Evolutionary conservation across 2,797 vertebrate genomes (phyloP).

Genomic region (Myiotriccus ornatus): DNA sequence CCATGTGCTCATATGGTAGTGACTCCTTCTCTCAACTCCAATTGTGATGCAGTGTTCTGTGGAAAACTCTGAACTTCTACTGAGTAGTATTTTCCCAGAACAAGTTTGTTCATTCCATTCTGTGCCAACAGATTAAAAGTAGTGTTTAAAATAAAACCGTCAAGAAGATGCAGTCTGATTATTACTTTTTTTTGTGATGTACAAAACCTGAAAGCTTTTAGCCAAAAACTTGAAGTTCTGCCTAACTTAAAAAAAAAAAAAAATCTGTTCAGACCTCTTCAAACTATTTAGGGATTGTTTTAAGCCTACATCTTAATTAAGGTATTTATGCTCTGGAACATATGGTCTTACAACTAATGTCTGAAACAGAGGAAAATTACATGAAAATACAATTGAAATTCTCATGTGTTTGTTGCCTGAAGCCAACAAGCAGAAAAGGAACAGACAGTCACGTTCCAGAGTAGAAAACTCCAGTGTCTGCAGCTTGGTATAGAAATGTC

Average conservation of each 20-base stretch:
- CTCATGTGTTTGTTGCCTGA: neutral
- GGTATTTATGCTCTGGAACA: slow-evolving; percentile 12
- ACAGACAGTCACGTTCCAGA: slow-evolving; percentile 4
- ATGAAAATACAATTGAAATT: slow-evolving; percentile 4
- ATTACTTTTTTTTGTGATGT: neutral
- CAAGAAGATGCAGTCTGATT: neutral
- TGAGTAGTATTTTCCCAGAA: neutral
- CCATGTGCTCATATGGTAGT: neutral
- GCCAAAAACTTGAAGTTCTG: neutral
- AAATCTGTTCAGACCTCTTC: neutral
- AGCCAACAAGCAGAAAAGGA: slow-evolving; percentile 18
- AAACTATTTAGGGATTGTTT: slow-evolving; percentile 9
- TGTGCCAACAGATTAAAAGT: neutral
- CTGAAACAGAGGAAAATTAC: neutral
- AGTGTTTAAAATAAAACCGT: neutral
- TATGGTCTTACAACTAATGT: slow-evolving; percentile 17
- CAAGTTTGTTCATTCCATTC: neutral
- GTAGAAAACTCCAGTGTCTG: neutral
- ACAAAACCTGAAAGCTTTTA: neutral
- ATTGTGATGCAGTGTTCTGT: neutral
- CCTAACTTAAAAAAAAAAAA: neutral
- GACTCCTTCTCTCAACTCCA: neutral
- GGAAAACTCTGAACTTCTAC: neutral
- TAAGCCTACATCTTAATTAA: slow-evolving; percentile 17
- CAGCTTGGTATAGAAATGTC: neutral